Evolutionary conservation across 2,888 invertebrate genomes (phyloP).

Genomic region (Pachycephus smyrnensis): DNA sequence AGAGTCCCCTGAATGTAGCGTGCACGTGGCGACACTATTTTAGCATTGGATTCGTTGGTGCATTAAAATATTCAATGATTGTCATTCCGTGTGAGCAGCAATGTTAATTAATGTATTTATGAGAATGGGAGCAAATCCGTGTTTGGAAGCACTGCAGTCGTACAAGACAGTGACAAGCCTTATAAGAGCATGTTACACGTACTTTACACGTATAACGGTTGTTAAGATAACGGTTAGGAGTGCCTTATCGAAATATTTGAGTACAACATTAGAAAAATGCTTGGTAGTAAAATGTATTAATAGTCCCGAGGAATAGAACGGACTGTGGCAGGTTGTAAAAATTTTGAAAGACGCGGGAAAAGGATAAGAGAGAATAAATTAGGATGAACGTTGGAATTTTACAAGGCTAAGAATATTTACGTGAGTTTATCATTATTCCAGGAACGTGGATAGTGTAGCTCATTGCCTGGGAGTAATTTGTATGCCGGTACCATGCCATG

Average conservation of each 20-base stretch:
- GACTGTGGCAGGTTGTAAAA: neutral
- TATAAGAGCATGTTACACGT: neutral
- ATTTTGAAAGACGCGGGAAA: neutral
- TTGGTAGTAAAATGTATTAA: neutral
- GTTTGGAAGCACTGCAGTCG: neutral
- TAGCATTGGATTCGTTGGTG: neutral
- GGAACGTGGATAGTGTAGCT: constrained; percentile 31
- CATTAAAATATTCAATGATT: neutral
- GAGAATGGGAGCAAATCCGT: neutral
- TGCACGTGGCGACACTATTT: neutral
- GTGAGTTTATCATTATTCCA: constrained; percentile 31
- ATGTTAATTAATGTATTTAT: neutral
- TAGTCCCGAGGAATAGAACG: neutral
- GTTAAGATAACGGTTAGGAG: neutral
- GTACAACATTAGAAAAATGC: neutral
- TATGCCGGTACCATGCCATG: constrained; percentile 24
- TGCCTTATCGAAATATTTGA: neutral
- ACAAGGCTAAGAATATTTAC: constrained; percentile 14
- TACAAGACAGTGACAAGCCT: neutral
- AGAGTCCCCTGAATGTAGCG: neutral
- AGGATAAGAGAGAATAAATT: neutral
- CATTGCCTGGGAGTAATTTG: constrained; percentile 36
- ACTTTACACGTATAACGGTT: neutral
- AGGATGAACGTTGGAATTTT: neutral
- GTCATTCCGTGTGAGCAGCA: neutral